phyloP scores from a whole-genome alignment of 2,797 vertebrate species.

The Tapirus indicus region DNA sequence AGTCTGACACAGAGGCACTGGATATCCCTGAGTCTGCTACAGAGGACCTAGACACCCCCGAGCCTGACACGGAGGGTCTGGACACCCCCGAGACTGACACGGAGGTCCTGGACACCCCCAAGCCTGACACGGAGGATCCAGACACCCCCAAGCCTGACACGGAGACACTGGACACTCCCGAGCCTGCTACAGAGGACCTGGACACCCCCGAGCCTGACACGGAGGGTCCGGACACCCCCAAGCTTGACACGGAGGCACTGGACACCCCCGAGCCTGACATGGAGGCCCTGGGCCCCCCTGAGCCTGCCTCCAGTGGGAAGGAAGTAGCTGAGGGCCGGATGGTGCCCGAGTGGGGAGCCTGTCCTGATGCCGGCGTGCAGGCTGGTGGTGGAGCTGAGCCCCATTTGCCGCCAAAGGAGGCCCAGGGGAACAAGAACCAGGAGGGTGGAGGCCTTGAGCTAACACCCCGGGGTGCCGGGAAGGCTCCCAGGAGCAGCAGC shows the following conservation, averaged over 20 bases:
- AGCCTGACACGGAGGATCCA: accelerated
- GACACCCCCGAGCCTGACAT: not conserved
- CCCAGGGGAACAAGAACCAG: not conserved
- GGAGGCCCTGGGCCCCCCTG: not conserved
- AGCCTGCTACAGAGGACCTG: no score
- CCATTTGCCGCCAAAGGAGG: not conserved
- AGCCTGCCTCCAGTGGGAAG: not conserved
- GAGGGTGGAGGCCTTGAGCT: not conserved
- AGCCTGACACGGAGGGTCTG: accelerated
- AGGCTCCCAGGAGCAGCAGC: slow-evolving; percentile 30
- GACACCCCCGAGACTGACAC: not conserved
- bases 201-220: not conserved
- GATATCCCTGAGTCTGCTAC: no score
- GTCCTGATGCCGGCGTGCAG: slow-evolving; percentile 51
- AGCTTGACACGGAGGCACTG: accelerated
- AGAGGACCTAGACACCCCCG: no score
- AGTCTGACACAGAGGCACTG: not conserved
- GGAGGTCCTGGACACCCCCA: accelerated
- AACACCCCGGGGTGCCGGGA: not conserved
- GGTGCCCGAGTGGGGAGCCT: not conserved
- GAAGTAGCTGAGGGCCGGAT: not conserved
- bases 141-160: not conserved
- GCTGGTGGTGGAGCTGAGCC: slow-evolving; percentile 60
- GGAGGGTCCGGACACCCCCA: accelerated
- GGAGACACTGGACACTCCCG: not conserved